Percentiles rank a stretch among this genome's conserved stretches.
phyloP scores from a whole-genome alignment of 2,113 vertebrate genomes.

The Gallinago jamesoni region DNA sequence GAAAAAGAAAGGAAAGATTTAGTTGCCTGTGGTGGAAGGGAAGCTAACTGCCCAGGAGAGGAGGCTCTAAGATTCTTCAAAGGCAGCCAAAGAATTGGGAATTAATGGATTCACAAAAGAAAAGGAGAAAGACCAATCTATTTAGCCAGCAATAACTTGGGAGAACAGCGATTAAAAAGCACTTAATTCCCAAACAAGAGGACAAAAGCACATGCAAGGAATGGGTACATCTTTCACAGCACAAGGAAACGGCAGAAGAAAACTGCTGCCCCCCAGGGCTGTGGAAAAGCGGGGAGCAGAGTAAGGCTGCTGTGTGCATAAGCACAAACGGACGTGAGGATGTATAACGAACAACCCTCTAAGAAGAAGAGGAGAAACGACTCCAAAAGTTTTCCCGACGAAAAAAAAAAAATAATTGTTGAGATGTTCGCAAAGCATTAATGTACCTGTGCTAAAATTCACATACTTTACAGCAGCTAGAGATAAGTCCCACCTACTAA shows the following conservation, averaged over 20 bases:
- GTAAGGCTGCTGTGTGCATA: background rate
- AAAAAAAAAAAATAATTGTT: rapidly evolving
- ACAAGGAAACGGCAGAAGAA: background rate
- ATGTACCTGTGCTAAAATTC: background rate
- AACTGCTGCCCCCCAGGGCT: background rate
- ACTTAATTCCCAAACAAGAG: background rate
- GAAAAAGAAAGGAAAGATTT: background rate
- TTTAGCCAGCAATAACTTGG: background rate
- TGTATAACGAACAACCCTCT: background rate
- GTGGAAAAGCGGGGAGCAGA: background rate
- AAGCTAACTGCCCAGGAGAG: background rate
- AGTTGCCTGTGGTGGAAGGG: background rate
- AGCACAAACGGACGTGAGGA: background rate
- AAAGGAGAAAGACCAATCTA: background rate
- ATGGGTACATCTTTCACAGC: background rate
- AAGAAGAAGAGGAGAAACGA: background rate
- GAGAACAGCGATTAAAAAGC: background rate
- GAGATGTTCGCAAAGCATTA: background rate
- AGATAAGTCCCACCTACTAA: background rate
- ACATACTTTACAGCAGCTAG: background rate
- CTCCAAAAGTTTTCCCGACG: background rate
- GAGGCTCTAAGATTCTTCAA: background rate
- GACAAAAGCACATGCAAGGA: background rate
- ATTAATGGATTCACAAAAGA: background rate
- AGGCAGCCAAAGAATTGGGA: background rate